Evolutionary conservation across 2,888 invertebrate genomes (phyloP).

Genomic region (Ptychoptera albimana): DNA sequence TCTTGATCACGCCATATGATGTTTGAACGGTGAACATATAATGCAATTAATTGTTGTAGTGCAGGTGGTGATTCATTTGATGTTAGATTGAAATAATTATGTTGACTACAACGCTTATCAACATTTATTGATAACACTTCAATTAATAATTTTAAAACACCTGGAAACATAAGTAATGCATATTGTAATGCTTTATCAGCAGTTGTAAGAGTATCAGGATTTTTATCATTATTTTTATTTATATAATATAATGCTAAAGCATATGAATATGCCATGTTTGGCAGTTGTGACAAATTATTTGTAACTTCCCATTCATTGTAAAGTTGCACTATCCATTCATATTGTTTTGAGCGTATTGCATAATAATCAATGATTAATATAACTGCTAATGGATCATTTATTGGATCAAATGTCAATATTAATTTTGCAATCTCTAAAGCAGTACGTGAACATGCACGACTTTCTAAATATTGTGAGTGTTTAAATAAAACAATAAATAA

Average conservation of each 20-base stretch:
- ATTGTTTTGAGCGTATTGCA: conserved; percentile 58
- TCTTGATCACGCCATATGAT: conserved; percentile 66
- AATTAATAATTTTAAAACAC: conserved; percentile 50
- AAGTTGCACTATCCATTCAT: conserved; percentile 48
- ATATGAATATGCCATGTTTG: conserved; percentile 74
- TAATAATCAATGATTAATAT: conserved; percentile 68
- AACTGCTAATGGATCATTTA: conserved; percentile 59
- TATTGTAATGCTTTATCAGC: conserved; percentile 55
- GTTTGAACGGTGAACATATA: conserved; percentile 58
- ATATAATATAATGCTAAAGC: conserved; percentile 55
- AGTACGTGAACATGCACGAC: conserved; percentile 67
- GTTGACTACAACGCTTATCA: conserved; percentile 42
- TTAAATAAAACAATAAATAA: conserved; percentile 69
- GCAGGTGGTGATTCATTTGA: conserved; percentile 31
- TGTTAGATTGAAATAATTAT: conserved; percentile 26
- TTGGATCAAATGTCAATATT: conserved; percentile 59
- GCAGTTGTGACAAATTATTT: conserved; percentile 60
- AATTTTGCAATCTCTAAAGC: conserved; percentile 78
- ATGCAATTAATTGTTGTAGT: conserved; percentile 48
- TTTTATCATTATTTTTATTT: conserved; percentile 23
- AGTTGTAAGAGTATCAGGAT: not conserved
- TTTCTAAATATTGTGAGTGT: conserved; percentile 60
- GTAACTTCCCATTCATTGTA: conserved; percentile 40
- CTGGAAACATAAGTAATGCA: conserved; percentile 69
- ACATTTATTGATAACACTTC: conserved; percentile 61